Base-by-base conservation (phyloP, 2,113 vertebrate genomes). In the Poeciliopsis retropinna region DNA sequence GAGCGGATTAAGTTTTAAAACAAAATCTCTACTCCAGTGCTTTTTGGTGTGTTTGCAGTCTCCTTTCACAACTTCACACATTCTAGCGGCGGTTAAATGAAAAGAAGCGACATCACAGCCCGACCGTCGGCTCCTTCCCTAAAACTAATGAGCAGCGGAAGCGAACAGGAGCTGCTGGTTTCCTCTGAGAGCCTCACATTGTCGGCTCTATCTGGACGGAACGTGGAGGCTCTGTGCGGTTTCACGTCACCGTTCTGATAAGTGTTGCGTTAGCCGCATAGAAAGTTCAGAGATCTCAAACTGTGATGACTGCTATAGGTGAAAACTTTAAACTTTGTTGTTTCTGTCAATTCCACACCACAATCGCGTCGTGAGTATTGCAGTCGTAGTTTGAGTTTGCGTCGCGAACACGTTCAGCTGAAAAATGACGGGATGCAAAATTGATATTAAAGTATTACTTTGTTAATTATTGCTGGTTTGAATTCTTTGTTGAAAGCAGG, bases 131-230 rank as follows among this genome's bases (percentile, higher is more conserved):
- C 70, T 77, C 12, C 2, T 73, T 68, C 34, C 63, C 37, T 41
- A 60, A 32, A 30, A 73, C 34, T 74, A 73, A 82, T 79, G 44
- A 80, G 73, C 44, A 67, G 73, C 29, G 51, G 31, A 62, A 64
- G 60, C 14, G 64, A 70, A 61, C 41, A 41, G 32, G 47, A n/a
- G 73, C 19, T 9, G 31, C 44, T 70, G 39, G 12, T 65, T 75
- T 65, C 29, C 60, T 15, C 32, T 72, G 63, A 68, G 41, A 67
- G 31, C 64, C 14, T 31, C 63, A 11, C 14, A 2, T 62, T 3
- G 2, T 64, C 60, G 64, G 8, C 11, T 5, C 41, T 2, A 0
- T 64, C 37, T 51, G 7, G 47, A 51, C 47, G 64, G 57, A 63
- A 30, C 29, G 28, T 60, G 14, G 22, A 25, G 14, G 39, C 27